Evolutionary conservation across 2,113 vertebrate genomes (phyloP), one percentile per base, ranked within the genome.

Genomic region (Aplodontia rufa): DNA sequence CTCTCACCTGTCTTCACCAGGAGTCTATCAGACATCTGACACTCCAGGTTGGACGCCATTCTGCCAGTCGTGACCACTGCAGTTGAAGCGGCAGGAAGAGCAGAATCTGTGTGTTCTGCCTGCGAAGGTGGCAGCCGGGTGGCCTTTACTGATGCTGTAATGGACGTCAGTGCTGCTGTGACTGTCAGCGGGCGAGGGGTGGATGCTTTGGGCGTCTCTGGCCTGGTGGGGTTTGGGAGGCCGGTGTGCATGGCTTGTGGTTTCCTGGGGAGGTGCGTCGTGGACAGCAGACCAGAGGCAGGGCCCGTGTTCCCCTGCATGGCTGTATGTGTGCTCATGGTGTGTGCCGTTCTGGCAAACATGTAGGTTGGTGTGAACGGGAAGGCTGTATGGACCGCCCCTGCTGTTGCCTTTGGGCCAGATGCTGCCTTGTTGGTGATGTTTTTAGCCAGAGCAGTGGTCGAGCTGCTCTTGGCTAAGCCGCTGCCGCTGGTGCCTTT

Each of bases 1-100:
- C 22, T 74, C 98, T 4, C 98, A 99, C 99, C 99, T 99, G 99
- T 99, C 98, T 99, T 99, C 76, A 99, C 97, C 99, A 99, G 99
- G 86, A 99, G 97, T 96, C 98, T 98, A 89, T 98, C 98, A 75
- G 99, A 99, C 96, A 99, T 99, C 75, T 99, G 99, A 98, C 99
- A 99, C 83, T 99, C 99, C 94, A 99, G 98, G 40, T 97, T 97
- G 81, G 99, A 99, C 35, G 97, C 97, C 96, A 98, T 98, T 35
- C 98, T 99, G 95, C 99, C 98, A 49, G 99, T 98, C 37, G 98
- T 99, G 42, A 98, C 88, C 78, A 98, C 90, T 28, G 97, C 96
- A 1, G 97, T 97, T 0, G 96, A 96, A 1, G 86, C 96, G 0
- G 98, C 97, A 5, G 90, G 95, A 0, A 97, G 84, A 96, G 94